Evolutionary conservation across 2,113 vertebrate species (phyloP), one percentile per base, ranked within the genome.

Genomic region (Leptobrachium leishanense): DNA sequence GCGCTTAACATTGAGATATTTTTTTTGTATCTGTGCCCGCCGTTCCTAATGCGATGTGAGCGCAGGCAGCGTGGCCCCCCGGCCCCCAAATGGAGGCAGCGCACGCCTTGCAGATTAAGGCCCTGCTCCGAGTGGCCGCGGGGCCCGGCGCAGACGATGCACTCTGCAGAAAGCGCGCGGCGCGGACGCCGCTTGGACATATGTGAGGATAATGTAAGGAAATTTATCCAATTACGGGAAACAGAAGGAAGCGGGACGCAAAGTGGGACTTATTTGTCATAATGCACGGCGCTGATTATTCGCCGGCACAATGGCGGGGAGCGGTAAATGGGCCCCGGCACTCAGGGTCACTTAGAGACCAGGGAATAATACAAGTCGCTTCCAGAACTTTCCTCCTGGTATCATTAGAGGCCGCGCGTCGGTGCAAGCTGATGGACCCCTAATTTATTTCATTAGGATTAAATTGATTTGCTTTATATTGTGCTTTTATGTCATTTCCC

Each of bases 321-420:
- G 1, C 67, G 50, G 75, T 12, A 59, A 76, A 68, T 55, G 65
- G 50, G 20, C 2, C 9, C n/a, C 6, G 15, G 67, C 68, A 70
- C 76, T 77, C 68, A 77, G 67, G 72, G 68, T 70, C 76, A 77
- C 68, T 77, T 57, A 63, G 54, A 11, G 20, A 62, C 9, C 43
- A 42, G 2, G 11, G 5, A 7, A 44, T 75, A 75, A 75, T 54
- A 59, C 53, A 2, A 11, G n/a, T 0, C 7, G 2, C 54, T 54
- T 41, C 9, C n/a, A 57, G 13, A 69, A 77, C 50, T 43, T 57
- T 31, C 65, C 53, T 10, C 53, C 9, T 12, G 41, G 40, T 43
- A 42, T 68, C 31, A 68, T 68, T 42, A 68, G 11, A 43, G 53
- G 15, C 41, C 4, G 64, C 46, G 11, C 2, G 39, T 2, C 9